Percentiles rank a stretch among this genome's conserved stretches.
phyloP scores from a whole-genome alignment of 2,113 vertebrate species.

The Eptesicus fuscus region DNA sequence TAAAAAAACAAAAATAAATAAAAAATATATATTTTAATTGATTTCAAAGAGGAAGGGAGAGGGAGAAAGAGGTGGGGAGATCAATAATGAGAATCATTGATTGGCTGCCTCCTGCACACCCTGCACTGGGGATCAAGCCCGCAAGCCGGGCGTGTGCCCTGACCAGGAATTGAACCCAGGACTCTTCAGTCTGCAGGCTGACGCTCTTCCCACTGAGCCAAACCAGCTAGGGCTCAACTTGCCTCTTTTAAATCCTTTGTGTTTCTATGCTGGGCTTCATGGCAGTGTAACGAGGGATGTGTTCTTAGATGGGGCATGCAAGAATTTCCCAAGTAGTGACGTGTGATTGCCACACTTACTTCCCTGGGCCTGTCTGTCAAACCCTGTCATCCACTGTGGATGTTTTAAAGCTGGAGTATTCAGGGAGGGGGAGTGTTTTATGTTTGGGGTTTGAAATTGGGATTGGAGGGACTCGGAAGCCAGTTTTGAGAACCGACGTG shows the following conservation, averaged over 20 bases:
- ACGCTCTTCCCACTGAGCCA: no score
- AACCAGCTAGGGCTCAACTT: no score
- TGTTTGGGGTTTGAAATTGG: background rate
- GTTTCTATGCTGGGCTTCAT: fast-evolving
- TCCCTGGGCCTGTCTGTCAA: fast-evolving
- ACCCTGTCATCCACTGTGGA: fast-evolving
- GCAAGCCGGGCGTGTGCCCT: no score
- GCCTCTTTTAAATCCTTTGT: background rate
- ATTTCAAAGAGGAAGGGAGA: no score
- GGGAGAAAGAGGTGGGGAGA: no score
- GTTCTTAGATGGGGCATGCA: fast-evolving
- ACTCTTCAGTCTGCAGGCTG: no score
- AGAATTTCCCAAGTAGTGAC: fast-evolving
- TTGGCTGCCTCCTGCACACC: no score
- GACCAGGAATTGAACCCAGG: no score
- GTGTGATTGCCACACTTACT: fast-evolving
- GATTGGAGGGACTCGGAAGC: background rate
- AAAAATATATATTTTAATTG: no score
- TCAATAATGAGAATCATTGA: no score
- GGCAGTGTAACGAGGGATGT: fast-evolving
- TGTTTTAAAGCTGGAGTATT: background rate
- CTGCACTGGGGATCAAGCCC: no score
- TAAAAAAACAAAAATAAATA: no score
- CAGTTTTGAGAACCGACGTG: background rate
- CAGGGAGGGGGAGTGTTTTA: fast-evolving